These are phyloP conservation scores for Cantharis flavilabris DNA, from an alignment of 2,888 invertebrate species.

Conservation along the genomic window DNA sequence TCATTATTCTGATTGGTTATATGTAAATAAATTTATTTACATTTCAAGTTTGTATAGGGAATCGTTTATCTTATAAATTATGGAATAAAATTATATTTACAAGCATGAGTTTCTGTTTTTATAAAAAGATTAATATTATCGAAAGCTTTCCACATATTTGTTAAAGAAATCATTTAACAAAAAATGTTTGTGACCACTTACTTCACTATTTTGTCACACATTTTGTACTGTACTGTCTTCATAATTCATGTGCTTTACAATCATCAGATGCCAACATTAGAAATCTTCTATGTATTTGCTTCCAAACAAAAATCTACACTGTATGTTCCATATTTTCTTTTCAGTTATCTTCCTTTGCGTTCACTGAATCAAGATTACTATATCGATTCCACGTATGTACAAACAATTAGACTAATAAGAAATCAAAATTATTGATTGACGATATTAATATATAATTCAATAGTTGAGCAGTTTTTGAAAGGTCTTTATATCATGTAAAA, in stretches of 20 bases:
- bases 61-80: neutral
- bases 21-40: neutral
- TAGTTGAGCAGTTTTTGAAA: neutral
- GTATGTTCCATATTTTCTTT: slow-evolving; percentile 2
- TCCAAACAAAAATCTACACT: neutral
- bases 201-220: neutral
- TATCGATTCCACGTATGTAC: neutral
- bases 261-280: neutral
- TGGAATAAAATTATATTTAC: neutral
- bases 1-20: neutral
- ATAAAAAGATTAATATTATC: neutral
- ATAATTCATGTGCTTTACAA: neutral
- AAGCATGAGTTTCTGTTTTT: neutral
- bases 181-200: neutral
- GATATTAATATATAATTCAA: neutral
- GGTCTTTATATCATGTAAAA: neutral
- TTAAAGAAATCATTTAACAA: neutral
- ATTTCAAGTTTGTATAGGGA: neutral
- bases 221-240: neutral
- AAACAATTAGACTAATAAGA: neutral
- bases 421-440: neutral
- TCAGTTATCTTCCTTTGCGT: slow-evolving; percentile 1
- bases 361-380: neutral
- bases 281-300: neutral
- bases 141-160: neutral